These are phyloP conservation scores for Anomalospiza imberbis DNA, from an alignment of 2,797 vertebrate genomes.

Conservation along the genomic window DNA sequence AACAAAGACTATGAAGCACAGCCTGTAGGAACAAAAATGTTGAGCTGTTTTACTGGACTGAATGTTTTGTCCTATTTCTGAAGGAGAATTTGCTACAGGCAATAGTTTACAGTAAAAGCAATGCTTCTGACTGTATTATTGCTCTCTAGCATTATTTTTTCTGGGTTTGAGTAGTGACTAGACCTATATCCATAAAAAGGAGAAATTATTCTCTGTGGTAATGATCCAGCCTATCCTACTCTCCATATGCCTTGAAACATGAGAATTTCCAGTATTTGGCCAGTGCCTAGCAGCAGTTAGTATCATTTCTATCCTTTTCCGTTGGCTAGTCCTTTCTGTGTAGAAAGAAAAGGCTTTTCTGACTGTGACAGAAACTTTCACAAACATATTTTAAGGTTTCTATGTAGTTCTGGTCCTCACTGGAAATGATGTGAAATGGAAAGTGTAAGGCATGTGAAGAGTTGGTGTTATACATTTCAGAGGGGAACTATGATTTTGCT, in stretches of 20 bases:
- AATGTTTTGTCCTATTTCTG: neutral
- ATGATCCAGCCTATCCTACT: neutral
- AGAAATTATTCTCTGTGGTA: neutral
- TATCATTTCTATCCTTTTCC: neutral
- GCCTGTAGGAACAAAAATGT: neutral
- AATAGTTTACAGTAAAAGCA: neutral
- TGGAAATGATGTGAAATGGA: neutral
- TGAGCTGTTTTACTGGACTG: neutral
- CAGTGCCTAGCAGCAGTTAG: neutral
- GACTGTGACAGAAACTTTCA: neutral
- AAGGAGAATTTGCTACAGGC: neutral
- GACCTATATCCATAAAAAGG: neutral
- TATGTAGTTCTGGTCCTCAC: neutral
- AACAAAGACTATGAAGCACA: neutral
- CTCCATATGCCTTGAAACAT: neutral
- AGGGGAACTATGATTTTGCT: neutral
- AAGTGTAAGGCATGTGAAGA: neutral
- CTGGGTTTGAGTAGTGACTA: neutral
- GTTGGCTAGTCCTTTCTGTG: neutral
- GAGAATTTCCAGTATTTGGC: neutral
- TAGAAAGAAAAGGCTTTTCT: neutral
- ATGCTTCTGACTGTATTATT: neutral
- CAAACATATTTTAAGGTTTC: neutral
- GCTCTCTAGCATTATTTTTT: neutral
- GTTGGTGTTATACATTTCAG: neutral